These are phyloP conservation scores for Patella pellucida DNA, from an alignment of 2,888 invertebrate species.

Conservation along the genomic window DNA sequence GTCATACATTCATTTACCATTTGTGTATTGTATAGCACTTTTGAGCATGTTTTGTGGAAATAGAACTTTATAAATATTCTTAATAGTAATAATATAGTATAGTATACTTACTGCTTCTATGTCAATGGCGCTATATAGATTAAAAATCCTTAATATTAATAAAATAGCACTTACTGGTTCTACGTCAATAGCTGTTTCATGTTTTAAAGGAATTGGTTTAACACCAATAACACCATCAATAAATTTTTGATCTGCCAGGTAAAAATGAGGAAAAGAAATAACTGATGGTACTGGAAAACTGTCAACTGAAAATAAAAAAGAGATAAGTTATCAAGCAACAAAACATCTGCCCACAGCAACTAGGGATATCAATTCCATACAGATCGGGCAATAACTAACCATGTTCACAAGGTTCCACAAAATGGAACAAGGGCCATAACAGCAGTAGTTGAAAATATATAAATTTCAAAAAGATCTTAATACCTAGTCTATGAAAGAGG, in stretches of 20 bases:
- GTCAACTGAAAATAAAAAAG: slow-evolving; percentile 46
- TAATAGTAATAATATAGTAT: too few relatives aligned
- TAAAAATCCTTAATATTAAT: too few relatives aligned
- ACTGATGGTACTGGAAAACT: slow-evolving; percentile 57
- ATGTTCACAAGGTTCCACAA: too few relatives aligned
- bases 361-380: background rate
- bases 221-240: slow-evolving; percentile 52
- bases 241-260: slow-evolving; percentile 50
- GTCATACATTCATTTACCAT: too few relatives aligned
- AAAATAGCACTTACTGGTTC: slow-evolving; percentile 56
- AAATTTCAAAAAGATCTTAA: too few relatives aligned
- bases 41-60: slow-evolving; percentile 48
- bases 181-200: slow-evolving; percentile 54
- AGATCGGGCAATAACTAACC: background rate
- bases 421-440: too few relatives aligned
- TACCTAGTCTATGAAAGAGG: too few relatives aligned
- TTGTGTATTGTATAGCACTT: too few relatives aligned
- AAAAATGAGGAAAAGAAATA: slow-evolving; percentile 65
- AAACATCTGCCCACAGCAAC: too few relatives aligned
- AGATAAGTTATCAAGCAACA: background rate
- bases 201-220: slow-evolving; percentile 49
- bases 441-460: too few relatives aligned
- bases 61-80: slow-evolving; percentile 12
- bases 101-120: slow-evolving; percentile 58
- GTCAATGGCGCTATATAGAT: slow-evolving; percentile 42